Base-by-base conservation (phyloP, 2,888 invertebrate genomes). In the Leucoptera coffeella region DNA sequence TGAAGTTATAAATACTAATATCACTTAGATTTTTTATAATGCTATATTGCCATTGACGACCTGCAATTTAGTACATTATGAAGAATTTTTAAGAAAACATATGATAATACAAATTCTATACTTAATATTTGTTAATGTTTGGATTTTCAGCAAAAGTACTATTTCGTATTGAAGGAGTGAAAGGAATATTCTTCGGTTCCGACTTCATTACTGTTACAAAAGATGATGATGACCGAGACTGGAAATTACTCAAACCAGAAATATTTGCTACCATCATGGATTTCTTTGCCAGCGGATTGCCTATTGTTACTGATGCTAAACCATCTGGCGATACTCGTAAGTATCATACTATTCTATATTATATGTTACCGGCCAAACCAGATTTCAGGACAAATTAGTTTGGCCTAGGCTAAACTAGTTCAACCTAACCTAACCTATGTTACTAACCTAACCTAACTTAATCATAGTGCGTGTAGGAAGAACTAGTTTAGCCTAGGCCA, bases 201-300 rank as follows among this genome's bases (percentile, higher is more conserved):
- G 96, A 99, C 50, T 99, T 97, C 56, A 85, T 99, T 21, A 99
- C 99, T 1, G 80, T 99, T 3, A 94, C 96, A 1, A 97, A 94
- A 65, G 64, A 77, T 24, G 88, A 90, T 48, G 95, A 95, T 45
- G 90, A 92, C 38, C 74, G 86, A 1, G 95, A 97, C 32, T 99
- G 99, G 99, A 82, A 80, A 47, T 45, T 95, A 4, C 47, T 99
- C 25, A 97, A 96, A 48, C 96, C 99, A 3, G 94, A 97, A 60
- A 85, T 99, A 35, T 99, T 93, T 77, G 97, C 96, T 3, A 86
- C 88, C 0, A 85, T 99, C 26, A 99, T 99, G 95, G 97, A 99
- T 48, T 97, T 97, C 59, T 95, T 95, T 71, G 85, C 95, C 2
- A 87, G 87, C 43, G 94, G 94, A 3, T 61, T 94, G 29, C 96